phyloP scores from a whole-genome alignment of 2,797 vertebrate genomes.

The Pseudochirops corinnae region DNA sequence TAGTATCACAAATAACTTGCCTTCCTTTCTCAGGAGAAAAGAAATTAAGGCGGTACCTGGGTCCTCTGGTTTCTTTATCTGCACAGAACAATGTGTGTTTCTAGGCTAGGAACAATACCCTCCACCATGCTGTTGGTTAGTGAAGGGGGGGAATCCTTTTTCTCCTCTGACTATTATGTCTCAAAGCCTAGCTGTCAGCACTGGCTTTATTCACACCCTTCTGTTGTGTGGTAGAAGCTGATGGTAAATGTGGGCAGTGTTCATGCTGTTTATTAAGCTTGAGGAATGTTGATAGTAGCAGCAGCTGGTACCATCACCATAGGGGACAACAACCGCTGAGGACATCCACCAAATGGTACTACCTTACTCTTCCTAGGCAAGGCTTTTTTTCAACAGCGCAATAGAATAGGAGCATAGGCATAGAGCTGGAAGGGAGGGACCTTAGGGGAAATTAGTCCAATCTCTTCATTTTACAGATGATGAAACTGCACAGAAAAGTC shows the following conservation, averaged over 20 bases:
- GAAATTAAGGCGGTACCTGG: slow-evolving; percentile 70
- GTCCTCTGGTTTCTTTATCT: slow-evolving; percentile 62
- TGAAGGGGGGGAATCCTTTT: neutral
- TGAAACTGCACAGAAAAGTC: neutral
- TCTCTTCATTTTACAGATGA: neutral
- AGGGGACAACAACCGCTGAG: neutral
- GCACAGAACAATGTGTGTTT: slow-evolving; percentile 64
- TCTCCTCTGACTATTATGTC: slow-evolving; percentile 17
- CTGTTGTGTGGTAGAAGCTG: slow-evolving; percentile 46
- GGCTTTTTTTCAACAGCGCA: neutral
- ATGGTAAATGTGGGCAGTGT: slow-evolving; percentile 47
- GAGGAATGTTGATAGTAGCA: slow-evolving; percentile 31
- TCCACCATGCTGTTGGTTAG: slow-evolving; percentile 41
- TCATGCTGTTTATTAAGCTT: slow-evolving; percentile 30
- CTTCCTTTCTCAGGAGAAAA: slow-evolving; percentile 74
- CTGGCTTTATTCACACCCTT: slow-evolving; percentile 13
- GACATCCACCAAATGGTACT: neutral
- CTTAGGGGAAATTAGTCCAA: neutral
- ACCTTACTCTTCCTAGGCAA: neutral
- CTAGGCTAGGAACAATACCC: slow-evolving; percentile 56
- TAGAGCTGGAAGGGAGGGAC: neutral
- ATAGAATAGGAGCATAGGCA: neutral
- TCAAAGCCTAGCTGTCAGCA: slow-evolving; percentile 31
- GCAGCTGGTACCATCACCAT: neutral
- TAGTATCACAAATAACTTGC: slow-evolving; percentile 71